A percentile compares a stretch with the other conserved stretches of the same genome.
Conservation (phyloP, 1,140 invertebrate species). For the Diabrotica undecimpunctata region DNA sequence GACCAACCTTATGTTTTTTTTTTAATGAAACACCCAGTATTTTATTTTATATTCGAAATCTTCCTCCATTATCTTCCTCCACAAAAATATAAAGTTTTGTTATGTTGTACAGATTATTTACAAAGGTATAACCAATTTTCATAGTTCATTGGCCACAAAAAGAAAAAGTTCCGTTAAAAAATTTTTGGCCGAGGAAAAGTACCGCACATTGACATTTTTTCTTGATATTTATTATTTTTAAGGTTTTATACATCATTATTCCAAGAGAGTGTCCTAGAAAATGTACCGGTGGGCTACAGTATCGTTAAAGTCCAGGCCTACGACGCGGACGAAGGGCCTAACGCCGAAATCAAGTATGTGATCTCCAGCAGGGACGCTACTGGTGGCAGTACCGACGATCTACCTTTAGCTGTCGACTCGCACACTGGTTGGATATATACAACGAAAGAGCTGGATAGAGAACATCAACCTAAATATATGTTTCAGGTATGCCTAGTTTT, state of each 20-base stretch:
- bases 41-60: too few species aligned
- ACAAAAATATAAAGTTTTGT: too few species aligned
- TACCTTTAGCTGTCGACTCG: constrained; percentile 78
- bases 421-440: constrained; percentile 90
- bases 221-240: not conserved
- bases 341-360: constrained; percentile 78
- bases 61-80: too few species aligned
- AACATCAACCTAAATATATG: constrained; percentile 78
- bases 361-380: constrained; percentile 65
- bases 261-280: constrained; percentile 90
- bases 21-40: too few species aligned
- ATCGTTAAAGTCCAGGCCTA: constrained; percentile 86
- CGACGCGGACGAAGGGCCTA: constrained; percentile 83
- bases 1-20: too few species aligned
- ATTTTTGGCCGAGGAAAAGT: too few species aligned
- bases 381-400: constrained; percentile 63
- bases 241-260: constrained; percentile 89
- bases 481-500: too few species aligned
- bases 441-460: constrained; percentile 81
- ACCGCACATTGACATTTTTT: not conserved
- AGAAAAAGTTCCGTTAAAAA: too few species aligned
- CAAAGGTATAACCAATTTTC: too few species aligned
- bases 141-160: too few species aligned
- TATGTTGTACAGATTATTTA: too few species aligned
- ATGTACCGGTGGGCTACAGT: constrained; percentile 80